Percentiles rank a stretch among this genome's conserved stretches.
phyloP scores from a whole-genome alignment of 2,888 invertebrate species.

The Platycnemis pennipes region DNA sequence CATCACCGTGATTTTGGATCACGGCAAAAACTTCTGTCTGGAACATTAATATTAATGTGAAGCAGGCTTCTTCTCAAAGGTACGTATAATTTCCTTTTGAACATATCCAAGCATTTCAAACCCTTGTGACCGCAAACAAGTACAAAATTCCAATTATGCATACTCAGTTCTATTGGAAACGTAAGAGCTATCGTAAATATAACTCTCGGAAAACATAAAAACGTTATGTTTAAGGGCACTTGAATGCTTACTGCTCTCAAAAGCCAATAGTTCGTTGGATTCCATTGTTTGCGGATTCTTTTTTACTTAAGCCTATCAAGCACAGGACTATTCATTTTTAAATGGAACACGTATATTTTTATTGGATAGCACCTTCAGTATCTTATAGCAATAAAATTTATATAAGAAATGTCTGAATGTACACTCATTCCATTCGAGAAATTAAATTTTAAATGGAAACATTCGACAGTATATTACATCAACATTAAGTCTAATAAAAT shows the following conservation, averaged over 20 bases:
- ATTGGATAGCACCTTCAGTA: conserved; percentile 28
- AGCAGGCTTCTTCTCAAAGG: not conserved
- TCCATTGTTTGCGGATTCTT: not conserved
- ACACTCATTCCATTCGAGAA: not conserved
- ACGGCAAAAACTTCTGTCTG: not conserved
- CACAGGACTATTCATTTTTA: not conserved
- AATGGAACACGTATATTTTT: not conserved
- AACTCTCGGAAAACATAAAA: not conserved
- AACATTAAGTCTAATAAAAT: conserved; percentile 60
- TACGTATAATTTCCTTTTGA: not conserved
- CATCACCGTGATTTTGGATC: not conserved
- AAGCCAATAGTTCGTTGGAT: not conserved
- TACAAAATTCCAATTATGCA: not conserved
- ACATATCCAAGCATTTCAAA: not conserved
- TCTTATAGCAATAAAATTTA: not conserved
- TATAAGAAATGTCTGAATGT: not conserved
- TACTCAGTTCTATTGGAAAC: not conserved
- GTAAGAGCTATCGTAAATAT: not conserved
- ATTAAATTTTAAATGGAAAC: not conserved
- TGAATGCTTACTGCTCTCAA: not conserved
- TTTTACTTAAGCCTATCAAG: not conserved
- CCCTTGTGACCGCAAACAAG: not conserved
- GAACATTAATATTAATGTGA: not conserved
- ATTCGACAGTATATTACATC: conserved; percentile 57
- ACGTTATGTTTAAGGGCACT: not conserved